phyloP scores from a whole-genome alignment of 2,113 vertebrate species.

The Eleginops maclovinus region DNA sequence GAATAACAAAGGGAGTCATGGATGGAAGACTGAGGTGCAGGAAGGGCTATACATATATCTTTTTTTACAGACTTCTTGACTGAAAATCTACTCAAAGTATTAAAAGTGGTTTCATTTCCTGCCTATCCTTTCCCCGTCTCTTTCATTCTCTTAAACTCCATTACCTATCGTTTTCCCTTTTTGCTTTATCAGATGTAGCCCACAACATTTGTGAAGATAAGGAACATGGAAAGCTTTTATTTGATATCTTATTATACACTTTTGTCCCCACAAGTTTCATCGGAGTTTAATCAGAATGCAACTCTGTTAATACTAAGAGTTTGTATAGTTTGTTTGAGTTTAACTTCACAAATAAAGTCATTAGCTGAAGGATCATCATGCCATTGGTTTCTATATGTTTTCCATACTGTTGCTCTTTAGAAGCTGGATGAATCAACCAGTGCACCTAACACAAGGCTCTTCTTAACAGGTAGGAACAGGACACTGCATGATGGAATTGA shows the following conservation, averaged over 20 bases:
- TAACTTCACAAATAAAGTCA: too few relatives aligned
- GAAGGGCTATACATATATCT: constrained; percentile 3
- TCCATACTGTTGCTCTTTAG: not conserved
- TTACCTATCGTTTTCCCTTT: not conserved
- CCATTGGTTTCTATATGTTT: not conserved
- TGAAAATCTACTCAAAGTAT: not conserved
- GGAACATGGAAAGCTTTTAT: not conserved
- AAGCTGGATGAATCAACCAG: too few relatives aligned
- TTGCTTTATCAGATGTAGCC: not conserved
- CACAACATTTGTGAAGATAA: too few relatives aligned
- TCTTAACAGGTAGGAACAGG: too few relatives aligned
- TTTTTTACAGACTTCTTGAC: not conserved
- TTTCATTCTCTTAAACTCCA: not conserved
- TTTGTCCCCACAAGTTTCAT: too few relatives aligned
- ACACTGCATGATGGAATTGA: too few relatives aligned
- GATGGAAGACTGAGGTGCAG: not conserved
- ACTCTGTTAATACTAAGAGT: too few relatives aligned
- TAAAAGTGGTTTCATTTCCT: too few relatives aligned
- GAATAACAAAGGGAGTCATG: constrained; percentile 45
- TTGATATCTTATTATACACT: not conserved
- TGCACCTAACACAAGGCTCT: too few relatives aligned
- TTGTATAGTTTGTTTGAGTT: too few relatives aligned
- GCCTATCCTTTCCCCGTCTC: constrained; percentile 25
- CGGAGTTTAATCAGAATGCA: too few relatives aligned
- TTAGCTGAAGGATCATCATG: not conserved